These are phyloP conservation scores for Ondatra zibethicus DNA, from an alignment of 2,113 vertebrate species.

Conservation along the genomic window DNA sequence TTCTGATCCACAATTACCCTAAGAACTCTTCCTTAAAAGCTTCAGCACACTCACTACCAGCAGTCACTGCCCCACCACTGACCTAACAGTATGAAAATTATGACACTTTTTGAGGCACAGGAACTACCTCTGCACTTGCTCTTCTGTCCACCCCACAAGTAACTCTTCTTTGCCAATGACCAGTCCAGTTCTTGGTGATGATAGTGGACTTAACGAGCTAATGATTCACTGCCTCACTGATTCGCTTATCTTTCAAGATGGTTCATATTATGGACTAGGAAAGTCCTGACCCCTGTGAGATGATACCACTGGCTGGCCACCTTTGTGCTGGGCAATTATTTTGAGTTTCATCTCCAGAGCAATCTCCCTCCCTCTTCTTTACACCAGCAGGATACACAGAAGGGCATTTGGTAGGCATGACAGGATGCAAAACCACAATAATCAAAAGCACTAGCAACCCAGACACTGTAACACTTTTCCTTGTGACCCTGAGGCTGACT, in stretches of 20 bases:
- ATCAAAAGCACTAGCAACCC: neutral
- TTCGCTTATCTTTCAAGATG: constrained; percentile 18
- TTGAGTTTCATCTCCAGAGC: constrained; percentile 35
- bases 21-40: constrained; percentile 10
- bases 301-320: constrained; percentile 14
- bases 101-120: neutral
- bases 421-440: neutral
- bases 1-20: constrained; percentile 5
- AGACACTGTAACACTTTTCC: neutral
- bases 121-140: neutral
- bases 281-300: neutral
- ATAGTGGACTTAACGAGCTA: neutral
- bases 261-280: neutral
- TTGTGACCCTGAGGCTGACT: neutral
- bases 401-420: neutral
- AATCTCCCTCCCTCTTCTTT: constrained; percentile 37
- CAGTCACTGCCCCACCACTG: neutral
- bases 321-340: constrained; percentile 9
- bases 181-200: neutral
- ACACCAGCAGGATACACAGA: neutral
- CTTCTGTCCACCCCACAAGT: neutral
- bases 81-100: constrained; percentile 27
- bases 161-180: neutral
- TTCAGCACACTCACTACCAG: neutral
- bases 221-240: neutral